Conservation (phyloP, 2,888 invertebrate species). For the Selenia dentaria region DNA sequence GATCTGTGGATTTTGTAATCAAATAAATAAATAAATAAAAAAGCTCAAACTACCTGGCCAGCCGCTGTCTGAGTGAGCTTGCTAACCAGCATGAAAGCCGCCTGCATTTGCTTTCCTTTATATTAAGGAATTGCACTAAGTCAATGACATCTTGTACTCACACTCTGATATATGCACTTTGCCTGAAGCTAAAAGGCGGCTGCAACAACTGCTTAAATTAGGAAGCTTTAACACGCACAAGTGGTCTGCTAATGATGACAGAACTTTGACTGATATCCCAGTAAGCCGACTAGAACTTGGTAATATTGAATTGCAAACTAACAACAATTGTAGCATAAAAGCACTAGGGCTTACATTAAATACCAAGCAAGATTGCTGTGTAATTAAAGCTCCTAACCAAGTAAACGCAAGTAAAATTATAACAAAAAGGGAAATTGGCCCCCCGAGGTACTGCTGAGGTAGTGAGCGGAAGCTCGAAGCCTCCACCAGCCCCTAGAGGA, state of each 20-base stretch:
- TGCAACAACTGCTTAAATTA: background rate
- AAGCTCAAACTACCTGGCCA: constrained; percentile 18
- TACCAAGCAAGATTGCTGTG: background rate
- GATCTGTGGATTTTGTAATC: too few species aligned
- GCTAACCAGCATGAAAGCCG: constrained; percentile 2
- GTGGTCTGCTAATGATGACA: background rate
- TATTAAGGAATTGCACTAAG: background rate
- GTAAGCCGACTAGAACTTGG: background rate
- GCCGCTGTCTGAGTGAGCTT: constrained; percentile 20
- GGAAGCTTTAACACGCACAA: background rate
- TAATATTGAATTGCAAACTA: background rate
- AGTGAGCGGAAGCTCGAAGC: too few species aligned
- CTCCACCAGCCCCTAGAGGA: too few species aligned
- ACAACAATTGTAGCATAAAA: background rate
- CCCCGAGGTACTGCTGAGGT: too few species aligned
- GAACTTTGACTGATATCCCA: background rate
- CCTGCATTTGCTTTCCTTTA: background rate
- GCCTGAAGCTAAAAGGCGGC: background rate
- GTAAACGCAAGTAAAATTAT: background rate
- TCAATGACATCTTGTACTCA: background rate
- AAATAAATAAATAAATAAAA: too few species aligned
- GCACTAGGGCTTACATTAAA: background rate
- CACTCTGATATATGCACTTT: background rate
- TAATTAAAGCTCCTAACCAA: background rate
- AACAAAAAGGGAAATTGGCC: background rate